Evolutionary conservation across 2,797 vertebrate species (phyloP).

Genomic region (Lacerta agilis): DNA sequence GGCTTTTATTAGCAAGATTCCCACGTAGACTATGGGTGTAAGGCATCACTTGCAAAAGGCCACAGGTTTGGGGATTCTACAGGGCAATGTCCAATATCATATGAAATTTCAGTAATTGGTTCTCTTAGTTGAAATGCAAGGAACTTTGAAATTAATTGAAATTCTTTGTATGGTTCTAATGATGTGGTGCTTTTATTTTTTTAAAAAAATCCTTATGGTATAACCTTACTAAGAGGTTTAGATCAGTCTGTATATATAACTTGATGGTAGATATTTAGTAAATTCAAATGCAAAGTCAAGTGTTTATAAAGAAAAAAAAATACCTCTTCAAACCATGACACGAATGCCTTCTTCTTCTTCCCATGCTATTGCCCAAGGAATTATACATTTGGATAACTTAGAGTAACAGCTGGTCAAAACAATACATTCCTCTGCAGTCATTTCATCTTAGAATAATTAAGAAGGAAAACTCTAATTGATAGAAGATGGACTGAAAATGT

Average conservation of each 20-base stretch:
- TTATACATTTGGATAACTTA: neutral
- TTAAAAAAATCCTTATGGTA: neutral
- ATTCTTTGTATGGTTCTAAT: neutral
- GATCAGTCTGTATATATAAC: neutral
- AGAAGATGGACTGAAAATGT: neutral
- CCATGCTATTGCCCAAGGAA: neutral
- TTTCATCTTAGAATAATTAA: neutral
- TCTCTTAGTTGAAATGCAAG: neutral
- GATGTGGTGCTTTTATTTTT: neutral
- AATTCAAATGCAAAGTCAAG: neutral
- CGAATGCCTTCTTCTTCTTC: neutral
- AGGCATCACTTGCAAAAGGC: neutral
- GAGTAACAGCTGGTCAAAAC: neutral
- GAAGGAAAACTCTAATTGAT: slow-evolving; percentile 16
- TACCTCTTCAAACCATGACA: neutral
- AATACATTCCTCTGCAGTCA: neutral
- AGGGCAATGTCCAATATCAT: neutral
- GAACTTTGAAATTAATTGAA: neutral
- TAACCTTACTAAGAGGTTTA: neutral
- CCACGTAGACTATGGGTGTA: neutral
- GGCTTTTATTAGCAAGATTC: neutral
- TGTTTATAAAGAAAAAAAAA: neutral
- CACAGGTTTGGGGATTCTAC: neutral
- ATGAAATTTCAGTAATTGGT: neutral
- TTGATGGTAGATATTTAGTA: neutral